Conservation (phyloP, 1,140 invertebrate genomes). For the Lepidurus couesii region DNA sequence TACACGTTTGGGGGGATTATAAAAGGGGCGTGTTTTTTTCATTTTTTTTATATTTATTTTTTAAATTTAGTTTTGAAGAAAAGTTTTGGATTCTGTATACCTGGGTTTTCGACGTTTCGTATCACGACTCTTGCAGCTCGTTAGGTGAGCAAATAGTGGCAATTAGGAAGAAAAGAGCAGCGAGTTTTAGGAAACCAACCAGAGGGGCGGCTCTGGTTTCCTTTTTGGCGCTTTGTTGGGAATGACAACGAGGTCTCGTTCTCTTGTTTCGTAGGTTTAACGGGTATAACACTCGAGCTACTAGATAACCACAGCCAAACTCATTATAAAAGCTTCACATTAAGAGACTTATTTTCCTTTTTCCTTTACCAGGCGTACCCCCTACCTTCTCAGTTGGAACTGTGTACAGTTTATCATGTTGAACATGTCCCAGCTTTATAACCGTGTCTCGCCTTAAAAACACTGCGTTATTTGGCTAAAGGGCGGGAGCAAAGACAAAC, state of each 20-base stretch:
- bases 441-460: no score
- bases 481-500: neutral
- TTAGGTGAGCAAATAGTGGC: constrained; percentile 21
- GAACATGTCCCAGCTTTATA: no score
- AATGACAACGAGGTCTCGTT: neutral
- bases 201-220: neutral
- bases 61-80: neutral
- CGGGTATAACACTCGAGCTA: no score
- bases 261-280: neutral
- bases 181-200: neutral
- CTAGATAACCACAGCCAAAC: no score
- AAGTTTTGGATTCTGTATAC: neutral
- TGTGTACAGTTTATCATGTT: no score
- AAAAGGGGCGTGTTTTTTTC: neutral
- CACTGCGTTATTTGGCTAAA: neutral
- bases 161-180: neutral
- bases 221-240: neutral
- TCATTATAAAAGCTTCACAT: no score
- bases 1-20: constrained; percentile 6
- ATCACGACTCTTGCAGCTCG: neutral
- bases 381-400: no score
- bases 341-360: no score
- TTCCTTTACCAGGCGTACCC: no score
- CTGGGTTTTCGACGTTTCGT: neutral
- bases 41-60: neutral